Conservation (phyloP, 2,797 vertebrate species). For the Vultur gryphus region DNA sequence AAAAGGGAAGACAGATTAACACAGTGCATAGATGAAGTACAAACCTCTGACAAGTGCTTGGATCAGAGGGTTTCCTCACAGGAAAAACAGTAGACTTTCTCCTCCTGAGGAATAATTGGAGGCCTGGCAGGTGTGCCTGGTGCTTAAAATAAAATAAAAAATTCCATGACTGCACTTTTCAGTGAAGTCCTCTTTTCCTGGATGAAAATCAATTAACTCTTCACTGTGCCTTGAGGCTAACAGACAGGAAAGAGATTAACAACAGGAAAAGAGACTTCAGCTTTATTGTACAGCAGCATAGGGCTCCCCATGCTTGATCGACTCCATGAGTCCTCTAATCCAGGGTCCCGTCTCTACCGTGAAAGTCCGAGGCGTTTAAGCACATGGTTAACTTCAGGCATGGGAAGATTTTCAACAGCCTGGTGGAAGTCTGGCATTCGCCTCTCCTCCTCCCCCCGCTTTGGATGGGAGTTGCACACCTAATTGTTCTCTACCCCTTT, state of each 20-base stretch:
- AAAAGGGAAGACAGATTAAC: constrained; percentile 49
- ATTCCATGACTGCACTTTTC: constrained; percentile 51
- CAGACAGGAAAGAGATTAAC: constrained; percentile 69
- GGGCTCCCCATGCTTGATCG: constrained; percentile 34
- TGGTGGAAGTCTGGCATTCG: constrained; percentile 13
- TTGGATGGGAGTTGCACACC: not conserved
- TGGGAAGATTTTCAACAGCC: constrained; percentile 38
- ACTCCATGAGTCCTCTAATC: constrained; percentile 32
- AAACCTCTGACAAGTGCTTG: constrained; percentile 42
- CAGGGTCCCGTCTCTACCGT: not conserved
- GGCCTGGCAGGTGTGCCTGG: constrained; percentile 65
- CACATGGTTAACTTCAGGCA: constrained; percentile 51
- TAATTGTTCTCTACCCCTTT: constrained; percentile 45
- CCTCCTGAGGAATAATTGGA: constrained; percentile 66
- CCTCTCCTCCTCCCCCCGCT: constrained; percentile 1
- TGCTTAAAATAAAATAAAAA: constrained; percentile 68
- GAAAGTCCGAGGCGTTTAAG: constrained; percentile 25
- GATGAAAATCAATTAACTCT: constrained; percentile 71
- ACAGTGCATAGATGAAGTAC: not conserved
- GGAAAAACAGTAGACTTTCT: constrained; percentile 66
- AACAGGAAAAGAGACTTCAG: constrained; percentile 62
- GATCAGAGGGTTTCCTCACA: constrained; percentile 65
- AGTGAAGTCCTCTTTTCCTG: constrained; percentile 65
- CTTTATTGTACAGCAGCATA: constrained; percentile 55
- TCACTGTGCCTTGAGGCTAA: constrained; percentile 65